These are phyloP conservation scores for Tetragonula carbonaria DNA, from an alignment of 2,888 invertebrate species.

Conservation along the genomic window DNA sequence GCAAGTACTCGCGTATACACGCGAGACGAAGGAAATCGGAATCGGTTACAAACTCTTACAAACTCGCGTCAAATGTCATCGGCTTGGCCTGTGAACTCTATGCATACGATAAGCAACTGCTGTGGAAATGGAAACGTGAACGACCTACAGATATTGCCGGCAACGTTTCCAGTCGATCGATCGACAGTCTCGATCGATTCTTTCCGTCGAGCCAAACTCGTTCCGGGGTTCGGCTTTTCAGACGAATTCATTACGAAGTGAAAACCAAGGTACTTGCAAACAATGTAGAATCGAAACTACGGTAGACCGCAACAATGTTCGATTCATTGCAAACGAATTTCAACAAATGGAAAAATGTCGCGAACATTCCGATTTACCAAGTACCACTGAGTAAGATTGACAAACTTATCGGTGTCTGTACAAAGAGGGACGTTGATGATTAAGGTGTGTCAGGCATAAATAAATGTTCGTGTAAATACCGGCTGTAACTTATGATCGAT, in stretches of 20 bases:
- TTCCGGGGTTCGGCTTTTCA: not conserved
- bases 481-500: not conserved
- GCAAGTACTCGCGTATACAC: no score
- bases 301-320: no score
- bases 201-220: not conserved
- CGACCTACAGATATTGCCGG: slow-evolving; percentile 24
- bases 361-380: not conserved
- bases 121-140: slow-evolving; percentile 28
- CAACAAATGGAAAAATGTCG: not conserved
- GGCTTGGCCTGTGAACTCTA: slow-evolving; percentile 25
- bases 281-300: not conserved
- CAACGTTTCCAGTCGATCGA: slow-evolving; percentile 10
- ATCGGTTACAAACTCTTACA: slow-evolving; percentile 1
- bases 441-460: not conserved
- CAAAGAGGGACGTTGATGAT: not conserved
- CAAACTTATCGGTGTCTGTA: not conserved
- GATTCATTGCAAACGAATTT: not conserved
- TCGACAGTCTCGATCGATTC: slow-evolving; percentile 1
- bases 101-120: slow-evolving; percentile 28
- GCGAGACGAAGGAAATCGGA: slow-evolving; percentile 20
- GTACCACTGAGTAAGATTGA: not conserved
- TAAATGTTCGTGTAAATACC: not conserved
- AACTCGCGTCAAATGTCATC: slow-evolving; percentile 30
- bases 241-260: not conserved
- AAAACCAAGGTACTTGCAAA: not conserved